Evolutionary conservation across 2,888 invertebrate species (phyloP).

Genomic region (Meteorus cinctellus): DNA sequence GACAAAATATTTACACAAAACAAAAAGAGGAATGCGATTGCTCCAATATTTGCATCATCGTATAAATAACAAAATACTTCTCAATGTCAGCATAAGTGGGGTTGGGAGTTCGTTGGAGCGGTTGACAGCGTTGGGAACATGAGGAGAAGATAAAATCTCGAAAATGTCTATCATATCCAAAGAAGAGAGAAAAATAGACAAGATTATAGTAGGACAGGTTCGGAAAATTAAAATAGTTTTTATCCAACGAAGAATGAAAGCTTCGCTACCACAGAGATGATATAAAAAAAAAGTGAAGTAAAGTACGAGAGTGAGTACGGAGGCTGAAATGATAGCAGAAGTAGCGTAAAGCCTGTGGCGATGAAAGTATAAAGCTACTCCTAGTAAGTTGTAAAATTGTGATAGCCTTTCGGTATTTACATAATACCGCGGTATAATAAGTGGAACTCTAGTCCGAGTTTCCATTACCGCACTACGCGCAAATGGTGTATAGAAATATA

Average conservation of each 20-base stretch:
- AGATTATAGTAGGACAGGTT: conserved; percentile 39
- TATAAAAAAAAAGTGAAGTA: conserved; percentile 25
- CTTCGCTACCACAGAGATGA: conserved; percentile 36
- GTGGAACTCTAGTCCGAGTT: conserved; percentile 64
- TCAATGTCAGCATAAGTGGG: conserved; percentile 49
- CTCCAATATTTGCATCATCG: conserved; percentile 13
- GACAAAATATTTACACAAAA: conserved; percentile 24
- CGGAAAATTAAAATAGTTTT: conserved; percentile 53
- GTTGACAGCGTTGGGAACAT: not conserved
- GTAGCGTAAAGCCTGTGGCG: conserved; percentile 54
- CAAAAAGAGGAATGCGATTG: conserved; percentile 32
- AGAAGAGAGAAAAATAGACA: conserved; percentile 12
- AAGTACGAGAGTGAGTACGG: conserved; percentile 25
- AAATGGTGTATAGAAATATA: not conserved
- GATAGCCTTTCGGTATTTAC: conserved; percentile 71
- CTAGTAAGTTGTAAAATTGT: conserved; percentile 70
- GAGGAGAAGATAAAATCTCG: conserved; percentile 45
- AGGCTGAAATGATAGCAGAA: conserved; percentile 33
- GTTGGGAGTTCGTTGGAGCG: not conserved
- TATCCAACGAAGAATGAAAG: conserved; percentile 33
- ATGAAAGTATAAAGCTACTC: conserved; percentile 69
- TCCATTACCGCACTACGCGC: conserved; percentile 61
- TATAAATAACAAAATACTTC: conserved; percentile 30
- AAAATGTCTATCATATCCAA: conserved; percentile 44
- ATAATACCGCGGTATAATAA: conserved; percentile 70